Conservation (phyloP, 1,140 invertebrate genomes). For the Globodera rostochiensis region DNA sequence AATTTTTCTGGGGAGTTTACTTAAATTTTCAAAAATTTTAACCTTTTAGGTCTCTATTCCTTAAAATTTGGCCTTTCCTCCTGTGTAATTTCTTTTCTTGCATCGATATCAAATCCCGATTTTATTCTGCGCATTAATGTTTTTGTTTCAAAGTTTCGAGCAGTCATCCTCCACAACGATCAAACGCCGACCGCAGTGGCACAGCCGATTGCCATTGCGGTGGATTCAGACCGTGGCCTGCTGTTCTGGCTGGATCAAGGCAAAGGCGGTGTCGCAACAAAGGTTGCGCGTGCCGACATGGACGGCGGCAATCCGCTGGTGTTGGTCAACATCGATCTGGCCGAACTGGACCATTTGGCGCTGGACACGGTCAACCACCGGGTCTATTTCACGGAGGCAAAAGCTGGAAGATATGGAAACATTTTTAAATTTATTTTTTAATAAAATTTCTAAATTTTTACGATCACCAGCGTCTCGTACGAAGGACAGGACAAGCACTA, state of each 20-base stretch:
- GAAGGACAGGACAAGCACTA: constrained; percentile 76
- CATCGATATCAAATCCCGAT: neutral
- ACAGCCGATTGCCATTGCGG: constrained; percentile 80
- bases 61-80: too few species aligned
- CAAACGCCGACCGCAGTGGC: constrained; percentile 83
- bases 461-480: constrained; percentile 76
- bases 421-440: constrained; percentile 21
- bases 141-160: constrained; percentile 74
- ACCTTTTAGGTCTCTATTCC: too few species aligned
- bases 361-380: constrained; percentile 82
- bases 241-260: constrained; percentile 95
- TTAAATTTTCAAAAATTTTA: too few species aligned
- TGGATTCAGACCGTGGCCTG: constrained; percentile 86
- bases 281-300: constrained; percentile 90
- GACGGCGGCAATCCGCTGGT: constrained; percentile 76
- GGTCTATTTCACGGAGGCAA: constrained; percentile 82
- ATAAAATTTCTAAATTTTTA: constrained; percentile 34
- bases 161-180: constrained; percentile 85
- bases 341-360: constrained; percentile 77
- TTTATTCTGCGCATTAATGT: neutral
- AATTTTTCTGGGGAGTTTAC: neutral
- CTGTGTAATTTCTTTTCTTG: too few species aligned
- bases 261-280: constrained; percentile 80
- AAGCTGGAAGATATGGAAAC: constrained; percentile 73
- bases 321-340: constrained; percentile 62